Conservation (phyloP, 2,888 invertebrate species). For the Epsilonema sp. region DNA sequence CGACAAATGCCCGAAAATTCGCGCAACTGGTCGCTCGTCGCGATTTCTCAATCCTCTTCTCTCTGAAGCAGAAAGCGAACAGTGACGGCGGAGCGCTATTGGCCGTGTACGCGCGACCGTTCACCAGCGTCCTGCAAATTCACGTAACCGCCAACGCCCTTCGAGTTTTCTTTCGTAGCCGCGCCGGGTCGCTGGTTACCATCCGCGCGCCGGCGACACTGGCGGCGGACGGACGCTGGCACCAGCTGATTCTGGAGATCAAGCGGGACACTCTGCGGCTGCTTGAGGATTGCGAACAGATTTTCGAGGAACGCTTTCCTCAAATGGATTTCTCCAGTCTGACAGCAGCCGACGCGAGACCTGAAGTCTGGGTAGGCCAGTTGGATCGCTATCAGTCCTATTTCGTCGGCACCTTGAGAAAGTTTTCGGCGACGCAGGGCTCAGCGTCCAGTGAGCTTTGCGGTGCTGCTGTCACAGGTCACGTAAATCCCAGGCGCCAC, state of each 20-base stretch:
- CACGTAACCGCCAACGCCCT: too few relatives aligned
- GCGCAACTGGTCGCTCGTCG: too few relatives aligned
- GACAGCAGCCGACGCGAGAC: background rate
- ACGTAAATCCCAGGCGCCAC: background rate
- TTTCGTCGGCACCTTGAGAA: background rate
- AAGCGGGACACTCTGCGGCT: background rate
- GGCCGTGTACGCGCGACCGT: too few relatives aligned
- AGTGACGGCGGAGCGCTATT: too few relatives aligned
- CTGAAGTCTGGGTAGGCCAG: conserved; percentile 2
- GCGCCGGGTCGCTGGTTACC: background rate
- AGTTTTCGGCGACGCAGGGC: background rate
- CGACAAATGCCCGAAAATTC: too few relatives aligned
- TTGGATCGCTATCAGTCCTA: background rate
- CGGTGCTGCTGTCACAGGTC: background rate
- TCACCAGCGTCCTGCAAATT: too few relatives aligned
- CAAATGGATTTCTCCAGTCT: background rate
- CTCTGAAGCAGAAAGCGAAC: too few relatives aligned
- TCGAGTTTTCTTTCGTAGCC: too few relatives aligned
- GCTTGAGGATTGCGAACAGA: background rate
- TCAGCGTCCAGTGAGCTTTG: background rate
- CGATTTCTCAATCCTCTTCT: too few relatives aligned
- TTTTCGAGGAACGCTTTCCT: background rate
- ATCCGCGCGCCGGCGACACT: too few relatives aligned
- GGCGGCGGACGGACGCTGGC: conserved; percentile 1
- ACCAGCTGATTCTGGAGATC: conserved; percentile 1